Evolutionary conservation across 1,140 invertebrate species (phyloP), one percentile per base, ranked within the genome.

Genomic region (Scaptodrosophila lebanonensis): DNA sequence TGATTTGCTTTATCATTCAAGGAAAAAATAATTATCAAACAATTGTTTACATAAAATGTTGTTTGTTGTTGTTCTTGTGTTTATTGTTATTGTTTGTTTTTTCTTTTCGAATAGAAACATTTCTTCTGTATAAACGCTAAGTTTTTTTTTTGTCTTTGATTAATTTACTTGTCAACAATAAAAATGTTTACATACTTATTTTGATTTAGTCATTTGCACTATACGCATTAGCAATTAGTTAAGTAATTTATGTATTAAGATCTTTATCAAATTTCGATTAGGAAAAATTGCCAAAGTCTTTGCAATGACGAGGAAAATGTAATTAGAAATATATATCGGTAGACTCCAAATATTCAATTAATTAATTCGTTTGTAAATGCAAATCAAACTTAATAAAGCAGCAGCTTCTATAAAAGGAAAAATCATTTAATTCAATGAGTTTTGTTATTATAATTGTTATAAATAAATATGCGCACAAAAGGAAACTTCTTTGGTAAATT

Each of bases 161-260:
- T 50, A 29, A 25, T 53, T 79, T 58, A 44, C 48, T 54, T 66
- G 58, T 72, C 72, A 77, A 77, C 72, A 72, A 79, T 79, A 64
- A 67, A 72, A 67, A 50, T 49, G 42, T 40, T 30, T 44, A 52
- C 47, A 59, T 64, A 40, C 27, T 25, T 17, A 59, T 54, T 57
- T 44, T 45, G 35, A 32, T 77, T 77, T 63, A 59, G 77, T 72
- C 72, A 71, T 77, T 77, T 77, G 73, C 72, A 67, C 73, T 77
- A 77, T 58, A 68, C 59, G 75, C 69, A 77, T 79, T 79, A 73
- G 73, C 75, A 65, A 77, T 79, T 79, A 73, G 73, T 68, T 77
- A 82, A 73, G 45, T 82, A 43, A 71, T 59, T 77, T 59, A 67
- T 77, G 67, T 76, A 42, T 62, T 70, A 58, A 76, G 44, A 45